A percentile compares a stretch with the other conserved stretches of the same genome.
phyloP scores from a whole-genome alignment of 2,888 invertebrate genomes.

The Horisme vitalbata region DNA sequence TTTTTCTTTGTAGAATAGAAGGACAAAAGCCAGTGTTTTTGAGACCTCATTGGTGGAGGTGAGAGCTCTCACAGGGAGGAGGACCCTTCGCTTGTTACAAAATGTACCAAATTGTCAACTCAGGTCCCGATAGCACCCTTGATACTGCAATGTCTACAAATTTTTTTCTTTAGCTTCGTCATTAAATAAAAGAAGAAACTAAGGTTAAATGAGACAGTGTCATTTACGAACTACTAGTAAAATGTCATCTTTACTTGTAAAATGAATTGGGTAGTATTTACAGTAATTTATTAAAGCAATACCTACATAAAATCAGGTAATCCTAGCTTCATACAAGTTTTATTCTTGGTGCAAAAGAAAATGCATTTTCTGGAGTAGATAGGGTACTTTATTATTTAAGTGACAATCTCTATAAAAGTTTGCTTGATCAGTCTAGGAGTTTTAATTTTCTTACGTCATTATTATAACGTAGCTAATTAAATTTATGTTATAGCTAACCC shows the following conservation, averaged over 20 bases:
- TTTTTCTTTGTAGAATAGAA: constrained; percentile 55
- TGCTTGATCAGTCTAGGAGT: constrained; percentile 36
- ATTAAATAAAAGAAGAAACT: constrained; percentile 21
- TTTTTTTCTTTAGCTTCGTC: constrained; percentile 23
- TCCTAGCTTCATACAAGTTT: neutral
- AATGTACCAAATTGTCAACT: constrained; percentile 74
- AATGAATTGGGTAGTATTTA: too few relatives aligned
- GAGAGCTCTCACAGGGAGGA: constrained; percentile 47
- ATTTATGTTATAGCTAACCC: constrained; percentile 50
- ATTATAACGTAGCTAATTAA: constrained; percentile 66
- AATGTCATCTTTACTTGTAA: too few relatives aligned
- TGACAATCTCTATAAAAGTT: constrained; percentile 37
- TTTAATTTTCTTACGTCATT: constrained; percentile 58
- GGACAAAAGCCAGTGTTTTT: constrained; percentile 59
- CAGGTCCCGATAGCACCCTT: constrained; percentile 58
- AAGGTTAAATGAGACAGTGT: constrained; percentile 4
- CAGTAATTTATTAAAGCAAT: too few relatives aligned
- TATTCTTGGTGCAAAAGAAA: neutral
- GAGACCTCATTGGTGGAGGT: constrained; percentile 52
- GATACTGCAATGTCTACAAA: constrained; percentile 48
- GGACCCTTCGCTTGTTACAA: constrained; percentile 59
- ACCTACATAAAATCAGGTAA: neutral
- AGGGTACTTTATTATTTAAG: constrained; percentile 30
- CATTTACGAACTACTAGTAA: too few relatives aligned
- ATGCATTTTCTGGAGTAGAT: constrained; percentile 12